Base-by-base conservation (phyloP, 2,888 invertebrate species). In the Odontothrips loti region DNA sequence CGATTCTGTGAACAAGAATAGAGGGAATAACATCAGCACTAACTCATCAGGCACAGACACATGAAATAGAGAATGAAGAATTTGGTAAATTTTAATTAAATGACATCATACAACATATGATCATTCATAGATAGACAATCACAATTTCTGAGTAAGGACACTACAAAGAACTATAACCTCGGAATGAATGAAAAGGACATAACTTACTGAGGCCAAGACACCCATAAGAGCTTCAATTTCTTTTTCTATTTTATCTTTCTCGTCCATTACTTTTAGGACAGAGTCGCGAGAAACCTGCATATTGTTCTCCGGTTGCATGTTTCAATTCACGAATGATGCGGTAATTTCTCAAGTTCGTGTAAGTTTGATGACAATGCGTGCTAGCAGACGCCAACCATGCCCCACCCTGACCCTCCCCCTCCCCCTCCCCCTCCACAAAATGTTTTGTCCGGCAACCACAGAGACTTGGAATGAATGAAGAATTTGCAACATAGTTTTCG, bases 1-100 rank as follows among this genome's bases (percentile, higher is more conserved):
- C 93, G 90, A 86, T 93, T 93, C 92, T 94, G 84, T 58, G 88
- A 87, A 80, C 8, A 48, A 51, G 11, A 51, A 23, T 23, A 68
- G n/a, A 83, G 80, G 83, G 80, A 58, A 75, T 80, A 68, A 51
- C 17, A 51, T 51, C 1, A 51, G 1, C 1, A 51, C 15, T 15
- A 51, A 51, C 12, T 2, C 1, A 17, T 51, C 1, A 51, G 1
- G 17, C 51, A 51, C 17, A 23, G 23, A 68, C 10, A 0, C 2
- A n/a, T 23, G 79, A 80, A 82, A 82, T 15, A 84, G 83, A 20
- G 8, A 20, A n/a, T n/a, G 6, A n/a, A n/a, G 20, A 23, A 3
- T 68, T 9, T 3, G 23, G 23, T n/a, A 23, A 68, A 4, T 11
- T n/a, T 23, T 8, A n/a, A 6, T n/a, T 20, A 68, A 68, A 23